Percentiles rank a stretch among this genome's conserved stretches.
phyloP scores from a whole-genome alignment of 2,888 invertebrate genomes.

The Lasioglossum calceatum region DNA sequence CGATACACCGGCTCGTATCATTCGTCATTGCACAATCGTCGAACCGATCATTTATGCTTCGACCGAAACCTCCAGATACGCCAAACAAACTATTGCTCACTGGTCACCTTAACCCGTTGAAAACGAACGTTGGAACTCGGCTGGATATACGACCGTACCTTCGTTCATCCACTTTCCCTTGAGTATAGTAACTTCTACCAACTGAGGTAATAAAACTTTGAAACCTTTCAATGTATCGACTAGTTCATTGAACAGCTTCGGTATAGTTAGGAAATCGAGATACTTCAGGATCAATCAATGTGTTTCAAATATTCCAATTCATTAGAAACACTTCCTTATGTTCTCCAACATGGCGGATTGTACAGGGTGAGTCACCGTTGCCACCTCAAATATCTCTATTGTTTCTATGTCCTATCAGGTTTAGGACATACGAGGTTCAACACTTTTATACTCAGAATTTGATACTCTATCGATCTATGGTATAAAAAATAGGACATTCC shows the following conservation, averaged over 20 bases:
- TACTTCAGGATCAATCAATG: too few relatives aligned
- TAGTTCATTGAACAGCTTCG: background rate
- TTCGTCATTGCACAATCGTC: slow-evolving; percentile 62
- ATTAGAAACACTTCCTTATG: background rate
- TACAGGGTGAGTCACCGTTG: too few relatives aligned
- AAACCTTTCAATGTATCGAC: background rate
- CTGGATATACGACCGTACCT: background rate
- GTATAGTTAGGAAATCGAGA: too few relatives aligned
- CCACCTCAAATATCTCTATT: too few relatives aligned
- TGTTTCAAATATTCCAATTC: background rate
- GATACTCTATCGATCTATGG: too few relatives aligned
- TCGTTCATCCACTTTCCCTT: background rate
- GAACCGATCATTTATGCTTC: slow-evolving; percentile 16
- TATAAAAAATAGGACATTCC: too few relatives aligned
- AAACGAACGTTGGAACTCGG: background rate
- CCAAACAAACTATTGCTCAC: background rate
- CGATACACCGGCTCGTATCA: slow-evolving; percentile 59
- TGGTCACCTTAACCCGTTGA: background rate
- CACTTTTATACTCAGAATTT: too few relatives aligned
- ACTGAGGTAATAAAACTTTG: background rate
- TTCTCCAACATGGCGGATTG: background rate
- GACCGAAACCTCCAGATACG: background rate
- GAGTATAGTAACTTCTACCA: background rate
- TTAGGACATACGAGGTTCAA: too few relatives aligned
- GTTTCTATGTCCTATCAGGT: too few relatives aligned